Percentiles rank a stretch among this genome's conserved stretches.
Conservation (phyloP, 2,797 vertebrate genomes). For the Protosalanx chinensis region DNA sequence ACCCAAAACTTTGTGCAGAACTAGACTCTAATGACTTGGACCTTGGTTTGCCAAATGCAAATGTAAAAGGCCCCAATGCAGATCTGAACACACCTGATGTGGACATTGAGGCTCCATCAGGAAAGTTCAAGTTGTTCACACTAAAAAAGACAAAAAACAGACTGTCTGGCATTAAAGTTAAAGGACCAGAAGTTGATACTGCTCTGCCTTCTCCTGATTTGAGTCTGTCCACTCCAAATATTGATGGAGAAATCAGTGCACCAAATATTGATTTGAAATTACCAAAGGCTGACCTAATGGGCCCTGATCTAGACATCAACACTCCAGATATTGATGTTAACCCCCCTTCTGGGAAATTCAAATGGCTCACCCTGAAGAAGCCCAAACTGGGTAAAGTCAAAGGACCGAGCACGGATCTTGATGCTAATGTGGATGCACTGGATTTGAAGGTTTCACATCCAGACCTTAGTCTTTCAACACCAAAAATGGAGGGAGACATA, state of each 20-base stretch:
- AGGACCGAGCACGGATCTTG: slow-evolving; percentile 46
- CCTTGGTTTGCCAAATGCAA: slow-evolving; percentile 13
- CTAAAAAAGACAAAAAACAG: slow-evolving; percentile 29
- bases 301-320: slow-evolving; percentile 44
- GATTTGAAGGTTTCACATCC: slow-evolving; percentile 7
- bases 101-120: slow-evolving; percentile 24
- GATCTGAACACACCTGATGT: slow-evolving; percentile 19
- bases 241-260: slow-evolving; percentile 28
- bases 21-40: slow-evolving; percentile 39
- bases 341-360: slow-evolving; percentile 44
- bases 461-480: slow-evolving; percentile 28
- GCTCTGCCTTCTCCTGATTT: slow-evolving; percentile 19
- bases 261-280: slow-evolving; percentile 45
- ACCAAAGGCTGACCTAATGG: slow-evolving; percentile 54
- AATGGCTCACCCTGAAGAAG: slow-evolving; percentile 49
- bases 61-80: slow-evolving; percentile 22
- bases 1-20: slow-evolving; percentile 13
- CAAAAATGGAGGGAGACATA: slow-evolving; percentile 29
- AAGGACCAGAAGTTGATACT: slow-evolving; percentile 40
- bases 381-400: slow-evolving; percentile 56
- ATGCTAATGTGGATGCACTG: slow-evolving; percentile 26
- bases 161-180: slow-evolving; percentile 34
- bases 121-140: slow-evolving; percentile 22
- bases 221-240: slow-evolving; percentile 33
- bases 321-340: slow-evolving; percentile 43